phyloP scores from a whole-genome alignment of 2,797 vertebrate genomes.

The Pipistrellus pipistrellus region DNA sequence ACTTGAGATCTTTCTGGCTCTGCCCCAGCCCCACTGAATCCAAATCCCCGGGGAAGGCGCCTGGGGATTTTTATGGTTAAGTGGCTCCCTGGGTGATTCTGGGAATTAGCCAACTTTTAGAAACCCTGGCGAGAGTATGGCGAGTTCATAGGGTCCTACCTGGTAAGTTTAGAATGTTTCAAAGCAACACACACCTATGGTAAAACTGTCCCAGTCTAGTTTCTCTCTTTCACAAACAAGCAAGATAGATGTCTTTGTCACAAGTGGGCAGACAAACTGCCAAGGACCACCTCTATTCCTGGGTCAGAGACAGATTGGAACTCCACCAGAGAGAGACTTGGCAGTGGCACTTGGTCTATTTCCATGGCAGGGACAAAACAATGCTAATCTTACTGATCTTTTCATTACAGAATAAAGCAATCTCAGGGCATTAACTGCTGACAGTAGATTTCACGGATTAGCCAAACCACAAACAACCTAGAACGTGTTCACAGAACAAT shows the following conservation, averaged over 20 bases:
- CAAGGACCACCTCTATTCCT: constrained; percentile 83
- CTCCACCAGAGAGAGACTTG: constrained; percentile 81
- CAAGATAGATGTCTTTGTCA: constrained; percentile 71
- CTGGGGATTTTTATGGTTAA: constrained; percentile 79
- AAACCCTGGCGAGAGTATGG: neutral
- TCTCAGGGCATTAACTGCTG: constrained; percentile 74
- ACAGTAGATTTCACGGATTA: constrained; percentile 81
- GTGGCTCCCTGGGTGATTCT: constrained; percentile 76
- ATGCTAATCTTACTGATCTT: constrained; percentile 82
- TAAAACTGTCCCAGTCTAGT: constrained; percentile 39
- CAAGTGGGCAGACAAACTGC: constrained; percentile 68
- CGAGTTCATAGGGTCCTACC: neutral
- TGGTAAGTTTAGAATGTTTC: constrained; percentile 32
- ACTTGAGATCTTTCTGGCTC: constrained; percentile 76
- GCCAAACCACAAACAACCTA: constrained; percentile 76
- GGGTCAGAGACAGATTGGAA: constrained; percentile 81
- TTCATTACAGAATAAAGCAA: constrained; percentile 82
- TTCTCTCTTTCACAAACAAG: constrained; percentile 53
- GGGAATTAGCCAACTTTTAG: constrained; percentile 63
- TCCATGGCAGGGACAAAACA: constrained; percentile 79
- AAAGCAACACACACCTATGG: constrained; percentile 17
- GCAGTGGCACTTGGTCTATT: constrained; percentile 74
- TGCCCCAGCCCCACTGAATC: constrained; percentile 51
- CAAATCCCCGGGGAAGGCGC: constrained; percentile 70
- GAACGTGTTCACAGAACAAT: constrained; percentile 74